Evolutionary conservation across 2,113 vertebrate species (phyloP).

Genomic region (Gopherus evgoodei): DNA sequence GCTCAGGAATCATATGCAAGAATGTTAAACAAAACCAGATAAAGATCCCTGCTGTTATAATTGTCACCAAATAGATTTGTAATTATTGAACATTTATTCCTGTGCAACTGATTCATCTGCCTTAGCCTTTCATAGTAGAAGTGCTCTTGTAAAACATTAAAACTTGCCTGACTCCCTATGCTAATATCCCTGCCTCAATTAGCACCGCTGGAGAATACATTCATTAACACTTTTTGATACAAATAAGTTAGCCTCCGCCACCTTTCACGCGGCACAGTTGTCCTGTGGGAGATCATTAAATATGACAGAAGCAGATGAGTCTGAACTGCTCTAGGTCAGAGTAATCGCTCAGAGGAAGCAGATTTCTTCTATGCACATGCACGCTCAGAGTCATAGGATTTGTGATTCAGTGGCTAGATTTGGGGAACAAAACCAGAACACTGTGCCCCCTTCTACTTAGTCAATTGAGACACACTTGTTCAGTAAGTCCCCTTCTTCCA

Average conservation of each 20-base stretch:
- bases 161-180: conserved; percentile 46
- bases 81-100: conserved; percentile 62
- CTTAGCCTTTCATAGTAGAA: conserved; percentile 44
- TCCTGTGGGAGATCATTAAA: not conserved
- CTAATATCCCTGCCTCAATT: conserved; percentile 46
- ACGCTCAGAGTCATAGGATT: not conserved
- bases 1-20: not conserved
- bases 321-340: not conserved
- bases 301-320: conserved; percentile 6
- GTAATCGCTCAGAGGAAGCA: not conserved
- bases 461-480: not conserved
- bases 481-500: not conserved
- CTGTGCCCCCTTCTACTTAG: not conserved
- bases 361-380: not conserved
- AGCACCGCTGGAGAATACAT: conserved; percentile 37
- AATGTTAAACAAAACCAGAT: not conserved
- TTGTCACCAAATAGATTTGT: conserved; percentile 42
- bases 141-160: conserved; percentile 54
- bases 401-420: not conserved
- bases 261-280: not conserved
- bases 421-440: not conserved
- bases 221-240: conserved; percentile 28
- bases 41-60: conserved; percentile 33
- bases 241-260: conserved; percentile 13
- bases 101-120: conserved; percentile 47